Evolutionary conservation across 2,888 invertebrate species (phyloP), one percentile per base, ranked within the genome.

Genomic region (Drosophila anomalipes): DNA sequence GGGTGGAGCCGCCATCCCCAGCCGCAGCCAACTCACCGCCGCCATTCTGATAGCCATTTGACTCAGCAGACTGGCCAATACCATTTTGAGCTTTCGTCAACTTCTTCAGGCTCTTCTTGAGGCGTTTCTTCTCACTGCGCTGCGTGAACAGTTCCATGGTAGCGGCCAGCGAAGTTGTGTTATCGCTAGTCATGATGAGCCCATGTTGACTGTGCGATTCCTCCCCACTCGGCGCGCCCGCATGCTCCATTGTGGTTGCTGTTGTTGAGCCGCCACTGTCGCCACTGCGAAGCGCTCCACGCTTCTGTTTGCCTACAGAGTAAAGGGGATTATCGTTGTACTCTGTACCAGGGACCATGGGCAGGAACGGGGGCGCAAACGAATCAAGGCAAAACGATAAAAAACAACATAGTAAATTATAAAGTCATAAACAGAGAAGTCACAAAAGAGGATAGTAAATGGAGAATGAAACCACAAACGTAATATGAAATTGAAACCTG

Each of bases 261-360:
- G 69, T 39, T 32, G 58, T 22, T 32, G 58, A 41, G 16, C 32
- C 41, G 1, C 77, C 74, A 69, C 60, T 57, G 32, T 86, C 89
- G 30, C 76, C 72, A 12, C 61, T 77, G 59, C 79, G 81, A 60
- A 81, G 37, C 33, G 74, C 58, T 58, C 81, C 78, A 76, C 85
- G 92, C 78, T 92, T 92, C 76, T 91, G 91, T 77, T 93, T 92
- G 83, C 92, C 93, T 87, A 93, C 86, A 72, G 92, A 89, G 89
- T 91, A 93, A 85, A 92, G 91, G 76, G 92, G 93, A 88, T 92
- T 93, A 91, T 93, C 93, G 91, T 92, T 87, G 92, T 92, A 92
- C 92, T 92, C 92, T 92, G 89, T 74, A 81, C 65, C 86, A 83
- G 77, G 77, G 62, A 54, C 57, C 58, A 58, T 58, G 54, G 56